Evolutionary conservation across 2,888 invertebrate genomes (phyloP), one percentile per base, ranked within the genome.

Genomic region (Glaucopsyche alexis): DNA sequence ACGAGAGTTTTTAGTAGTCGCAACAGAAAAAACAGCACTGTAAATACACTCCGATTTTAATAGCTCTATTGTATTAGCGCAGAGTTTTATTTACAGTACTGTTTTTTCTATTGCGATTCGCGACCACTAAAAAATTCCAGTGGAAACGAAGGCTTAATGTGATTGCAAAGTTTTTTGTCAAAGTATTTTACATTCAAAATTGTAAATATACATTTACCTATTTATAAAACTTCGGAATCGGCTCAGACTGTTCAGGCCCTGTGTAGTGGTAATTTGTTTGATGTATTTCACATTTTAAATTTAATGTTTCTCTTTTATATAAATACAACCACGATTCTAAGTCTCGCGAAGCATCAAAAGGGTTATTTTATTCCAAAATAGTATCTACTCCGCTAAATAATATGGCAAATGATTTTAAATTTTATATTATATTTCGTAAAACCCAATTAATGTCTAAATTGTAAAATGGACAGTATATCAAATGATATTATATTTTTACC

Each of bases 191-290:
- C 9, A 19, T 55, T 55, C 19, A 55, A 55, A 55, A 55, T 55
- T 19, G 55, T 1, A 55, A 55, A 11, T 19, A 55, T 55, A 19
- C 1, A 19, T 19, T 55, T 8, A 9, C 16, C 52, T 52, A 9
- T 52, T 52, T 16, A 52, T 52, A 52, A 52, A 16, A 52, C 16
- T 52, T 16, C 16, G 9, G 55, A 55, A 11, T 19, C 55, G 11
- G 19, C 52, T 52, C 16, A 29, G 29, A 52, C 52, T 52, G 16
- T 52, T 52, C 55, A 55, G 11, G 19, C 19, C 19, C 16, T 19
- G 55, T 19, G 19, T 55, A 55, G 19, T 55, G 19, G 55, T 55
- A 19, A 55, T 60, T 60, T 60, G 2, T 60, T 60, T 60, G 60
- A 60, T 60, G 29, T 60, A 14, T 60, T 60, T 29, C 13, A 60